Conservation (phyloP, 2,113 vertebrate species). For the Sander vitreus region DNA sequence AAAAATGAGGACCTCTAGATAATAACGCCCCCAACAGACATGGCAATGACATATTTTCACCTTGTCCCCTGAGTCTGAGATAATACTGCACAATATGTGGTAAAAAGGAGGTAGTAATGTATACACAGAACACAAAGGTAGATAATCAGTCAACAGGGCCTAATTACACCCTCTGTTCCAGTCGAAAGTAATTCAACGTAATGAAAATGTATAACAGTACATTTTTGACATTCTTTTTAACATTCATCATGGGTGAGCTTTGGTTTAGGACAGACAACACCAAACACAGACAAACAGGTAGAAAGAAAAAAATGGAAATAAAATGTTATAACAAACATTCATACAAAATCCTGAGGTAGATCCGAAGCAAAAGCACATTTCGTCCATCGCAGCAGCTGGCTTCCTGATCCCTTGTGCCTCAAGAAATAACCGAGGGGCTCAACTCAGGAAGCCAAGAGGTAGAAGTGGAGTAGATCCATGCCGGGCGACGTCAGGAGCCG, state of each 20-base stretch:
- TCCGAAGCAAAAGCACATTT: constrained; percentile 56
- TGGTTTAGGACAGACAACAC: constrained; percentile 75
- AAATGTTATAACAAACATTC: constrained; percentile 71
- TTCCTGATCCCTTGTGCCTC: constrained; percentile 57
- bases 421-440: constrained; percentile 38
- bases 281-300: constrained; percentile 77
- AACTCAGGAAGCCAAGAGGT: constrained; percentile 61
- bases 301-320: constrained; percentile 59
- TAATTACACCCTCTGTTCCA: constrained; percentile 86
- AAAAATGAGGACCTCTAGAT: constrained; percentile 13
- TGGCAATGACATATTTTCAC: constrained; percentile 84
- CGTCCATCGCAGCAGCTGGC: constrained; percentile 60
- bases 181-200: constrained; percentile 85
- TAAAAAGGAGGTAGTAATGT: constrained; percentile 91
- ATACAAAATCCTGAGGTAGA: constrained; percentile 76
- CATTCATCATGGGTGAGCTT: constrained; percentile 86
- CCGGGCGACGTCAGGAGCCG: constrained; percentile 53
- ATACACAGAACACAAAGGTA: constrained; percentile 92
- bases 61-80: constrained; percentile 92
- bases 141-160: constrained; percentile 86
- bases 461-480: constrained; percentile 51
- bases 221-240: constrained; percentile 84
- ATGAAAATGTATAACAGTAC: constrained; percentile 83
- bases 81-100: constrained; percentile 84
- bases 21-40: constrained; percentile 36